phyloP scores from a whole-genome alignment of 1,140 invertebrate species.

The Heliconius hermathena region DNA sequence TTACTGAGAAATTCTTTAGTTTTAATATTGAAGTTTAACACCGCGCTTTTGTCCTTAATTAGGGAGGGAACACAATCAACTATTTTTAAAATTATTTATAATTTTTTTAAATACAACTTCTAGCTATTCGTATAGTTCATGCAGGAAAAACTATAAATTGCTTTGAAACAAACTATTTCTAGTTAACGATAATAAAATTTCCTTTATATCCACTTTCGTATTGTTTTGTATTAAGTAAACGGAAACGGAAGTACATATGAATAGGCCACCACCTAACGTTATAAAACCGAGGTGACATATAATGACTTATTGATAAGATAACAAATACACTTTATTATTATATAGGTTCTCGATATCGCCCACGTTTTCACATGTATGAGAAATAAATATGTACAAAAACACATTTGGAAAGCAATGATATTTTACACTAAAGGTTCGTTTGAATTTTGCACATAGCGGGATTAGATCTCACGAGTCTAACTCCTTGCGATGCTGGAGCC shows the following conservation, averaged over 20 bases:
- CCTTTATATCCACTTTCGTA: not conserved
- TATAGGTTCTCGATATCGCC: not conserved
- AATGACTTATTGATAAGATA: constrained; percentile 13
- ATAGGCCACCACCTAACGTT: not conserved
- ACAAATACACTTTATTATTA: not conserved
- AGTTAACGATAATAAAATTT: not conserved
- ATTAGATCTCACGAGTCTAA: no score
- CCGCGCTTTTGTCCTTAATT: no score
- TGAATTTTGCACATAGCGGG: no score
- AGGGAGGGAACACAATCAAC: not conserved
- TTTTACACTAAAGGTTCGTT: no score
- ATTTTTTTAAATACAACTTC: not conserved
- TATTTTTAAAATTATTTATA: no score
- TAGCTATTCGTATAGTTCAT: not conserved
- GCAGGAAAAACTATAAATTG: not conserved
- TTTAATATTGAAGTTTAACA: no score
- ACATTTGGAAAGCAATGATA: no score
- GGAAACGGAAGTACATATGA: constrained; percentile 15
- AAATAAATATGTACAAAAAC: not conserved
- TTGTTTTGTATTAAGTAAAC: not conserved
- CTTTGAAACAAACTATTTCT: not conserved
- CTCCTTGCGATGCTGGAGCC: no score
- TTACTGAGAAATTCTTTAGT: no score
- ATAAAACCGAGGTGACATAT: constrained; percentile 16
- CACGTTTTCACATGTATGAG: not conserved